phyloP scores from a whole-genome alignment of 35 echinoderm and acorn worm genomes.

The Acanthaster planci region DNA sequence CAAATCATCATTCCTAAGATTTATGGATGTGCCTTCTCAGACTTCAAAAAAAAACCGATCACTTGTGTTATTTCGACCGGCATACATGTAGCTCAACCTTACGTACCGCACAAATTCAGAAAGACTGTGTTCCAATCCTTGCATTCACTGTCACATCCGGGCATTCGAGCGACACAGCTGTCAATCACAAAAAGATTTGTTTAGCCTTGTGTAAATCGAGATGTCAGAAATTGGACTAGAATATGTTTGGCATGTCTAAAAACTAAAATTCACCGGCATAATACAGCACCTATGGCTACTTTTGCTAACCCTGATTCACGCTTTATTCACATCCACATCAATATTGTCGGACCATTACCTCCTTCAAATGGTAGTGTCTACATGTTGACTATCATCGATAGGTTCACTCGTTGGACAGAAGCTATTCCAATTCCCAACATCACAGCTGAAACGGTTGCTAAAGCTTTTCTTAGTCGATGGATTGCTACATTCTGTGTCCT shows the following conservation, averaged over 20 bases:
- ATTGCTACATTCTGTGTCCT: slow-evolving; percentile 32
- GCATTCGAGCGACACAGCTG: slow-evolving; percentile 38
- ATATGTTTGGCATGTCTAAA: too few relatives aligned
- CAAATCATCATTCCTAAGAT: slow-evolving; percentile 32
- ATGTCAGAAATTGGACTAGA: slow-evolving; percentile 56
- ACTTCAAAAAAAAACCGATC: slow-evolving; percentile 9
- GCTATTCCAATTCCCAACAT: slow-evolving; percentile 51
- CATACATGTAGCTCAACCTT: slow-evolving; percentile 22
- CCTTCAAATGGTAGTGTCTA: slow-evolving; percentile 59
- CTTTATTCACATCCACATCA: slow-evolving; percentile 49
- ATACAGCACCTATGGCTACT: slow-evolving; percentile 48
- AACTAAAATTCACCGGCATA: slow-evolving; percentile 63
- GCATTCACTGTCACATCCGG: slow-evolving; percentile 48
- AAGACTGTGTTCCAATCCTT: too few relatives aligned
- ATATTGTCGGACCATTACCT: slow-evolving; percentile 64
- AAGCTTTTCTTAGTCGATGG: slow-evolving; percentile 41
- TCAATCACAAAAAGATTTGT: slow-evolving; percentile 39
- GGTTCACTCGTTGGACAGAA: slow-evolving; percentile 74
- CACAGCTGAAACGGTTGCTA: slow-evolving; percentile 50
- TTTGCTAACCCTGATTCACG: slow-evolving; percentile 53
- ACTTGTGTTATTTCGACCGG: slow-evolving; percentile 52
- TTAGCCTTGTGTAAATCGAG: slow-evolving; percentile 58
- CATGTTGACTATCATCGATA: slow-evolving; percentile 54
- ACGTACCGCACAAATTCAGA: slow-evolving; percentile 18
- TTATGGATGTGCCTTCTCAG: slow-evolving; percentile 3